Evolutionary conservation across 2,797 vertebrate species (phyloP).

Genomic region (Thamnophis elegans): DNA sequence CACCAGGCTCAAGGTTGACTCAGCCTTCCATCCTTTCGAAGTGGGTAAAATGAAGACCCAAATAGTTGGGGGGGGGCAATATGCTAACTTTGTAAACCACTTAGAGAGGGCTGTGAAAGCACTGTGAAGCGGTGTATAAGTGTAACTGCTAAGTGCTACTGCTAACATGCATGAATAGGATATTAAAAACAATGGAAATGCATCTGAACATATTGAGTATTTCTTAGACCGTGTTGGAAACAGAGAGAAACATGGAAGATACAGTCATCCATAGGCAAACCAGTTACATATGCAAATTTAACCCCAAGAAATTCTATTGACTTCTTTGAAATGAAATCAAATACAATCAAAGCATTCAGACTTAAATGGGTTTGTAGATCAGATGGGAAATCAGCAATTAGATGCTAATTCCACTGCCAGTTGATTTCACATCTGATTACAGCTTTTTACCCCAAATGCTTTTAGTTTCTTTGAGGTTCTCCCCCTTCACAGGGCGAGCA

Average conservation of each 20-base stretch:
- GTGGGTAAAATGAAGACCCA: no score
- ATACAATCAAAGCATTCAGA: constrained; percentile 3
- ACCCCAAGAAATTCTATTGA: neutral
- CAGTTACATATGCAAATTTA: neutral
- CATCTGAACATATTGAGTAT: neutral
- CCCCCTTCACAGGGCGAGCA: neutral
- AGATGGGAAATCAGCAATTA: constrained; percentile 18
- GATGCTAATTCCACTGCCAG: neutral
- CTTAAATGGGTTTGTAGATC: constrained; percentile 10
- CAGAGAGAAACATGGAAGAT: neutral
- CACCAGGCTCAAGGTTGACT: no score
- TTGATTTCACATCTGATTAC: constrained; percentile 5
- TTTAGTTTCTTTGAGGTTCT: neutral
- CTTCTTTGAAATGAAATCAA: neutral
- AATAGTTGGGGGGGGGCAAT: no score
- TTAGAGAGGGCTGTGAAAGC: no score
- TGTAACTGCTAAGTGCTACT: no score
- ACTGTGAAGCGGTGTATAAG: no score
- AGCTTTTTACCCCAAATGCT: neutral
- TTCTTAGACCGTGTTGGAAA: neutral
- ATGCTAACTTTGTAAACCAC: no score
- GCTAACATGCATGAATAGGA: neutral
- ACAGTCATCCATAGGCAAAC: neutral
- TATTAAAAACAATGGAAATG: neutral
- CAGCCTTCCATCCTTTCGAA: no score